phyloP scores from a whole-genome alignment of 2,888 invertebrate genomes.

The Tridacna gigas region DNA sequence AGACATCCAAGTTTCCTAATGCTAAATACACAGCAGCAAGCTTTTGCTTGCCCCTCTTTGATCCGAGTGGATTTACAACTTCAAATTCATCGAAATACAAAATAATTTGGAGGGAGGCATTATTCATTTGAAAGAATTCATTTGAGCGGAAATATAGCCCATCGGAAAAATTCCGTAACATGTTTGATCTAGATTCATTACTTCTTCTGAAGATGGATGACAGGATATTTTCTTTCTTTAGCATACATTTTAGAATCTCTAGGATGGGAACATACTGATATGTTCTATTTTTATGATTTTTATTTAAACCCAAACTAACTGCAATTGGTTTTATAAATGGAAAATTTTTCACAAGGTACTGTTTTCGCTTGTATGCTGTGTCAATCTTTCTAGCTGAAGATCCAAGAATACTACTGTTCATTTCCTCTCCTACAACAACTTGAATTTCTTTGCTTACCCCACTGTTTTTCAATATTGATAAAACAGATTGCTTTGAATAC shows the following conservation, averaged over 20 bases:
- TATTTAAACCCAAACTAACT: not conserved
- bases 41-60: slow-evolving; percentile 1
- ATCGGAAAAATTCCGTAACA: not conserved
- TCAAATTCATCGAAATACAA: slow-evolving; percentile 1
- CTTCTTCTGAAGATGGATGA: no score
- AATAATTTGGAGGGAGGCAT: not conserved
- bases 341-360: not conserved
- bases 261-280: slow-evolving; percentile 2
- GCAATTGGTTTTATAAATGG: not conserved
- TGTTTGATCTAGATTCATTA: no score
- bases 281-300: slow-evolving; percentile 1
- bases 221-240: not conserved
- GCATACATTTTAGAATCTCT: not conserved
- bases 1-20: not conserved
- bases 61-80: not conserved
- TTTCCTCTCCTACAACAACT: not conserved
- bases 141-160: not conserved
- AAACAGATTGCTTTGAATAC: not conserved
- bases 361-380: slow-evolving; percentile 12
- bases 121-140: not conserved
- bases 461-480: not conserved
- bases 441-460: not conserved
- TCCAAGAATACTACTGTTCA: not conserved
- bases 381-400: not conserved
- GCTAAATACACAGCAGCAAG: slow-evolving; percentile 1